Conservation (phyloP, 2,888 invertebrate species). For the Netelia virgata region DNA sequence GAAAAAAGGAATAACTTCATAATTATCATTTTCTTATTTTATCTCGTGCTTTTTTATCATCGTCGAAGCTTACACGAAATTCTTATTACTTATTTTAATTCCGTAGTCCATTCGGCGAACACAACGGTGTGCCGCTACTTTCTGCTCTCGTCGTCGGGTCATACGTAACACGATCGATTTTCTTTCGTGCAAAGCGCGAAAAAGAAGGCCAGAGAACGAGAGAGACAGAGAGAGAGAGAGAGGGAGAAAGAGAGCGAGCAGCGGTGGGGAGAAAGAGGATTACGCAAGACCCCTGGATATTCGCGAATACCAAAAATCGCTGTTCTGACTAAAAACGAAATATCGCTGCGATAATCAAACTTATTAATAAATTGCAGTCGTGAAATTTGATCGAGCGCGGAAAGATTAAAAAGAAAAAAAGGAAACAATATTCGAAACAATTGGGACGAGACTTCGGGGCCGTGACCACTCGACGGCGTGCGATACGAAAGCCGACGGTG, state of each 20-base stretch:
- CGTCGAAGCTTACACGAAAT: too few species aligned
- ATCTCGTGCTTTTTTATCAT: background rate
- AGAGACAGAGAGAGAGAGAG: background rate
- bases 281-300: slow-evolving; percentile 15
- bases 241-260: background rate
- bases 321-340: background rate
- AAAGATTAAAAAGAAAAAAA: background rate
- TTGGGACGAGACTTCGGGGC: background rate
- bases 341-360: background rate
- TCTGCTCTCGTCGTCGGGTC: background rate
- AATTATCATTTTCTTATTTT: background rate
- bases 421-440: background rate
- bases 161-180: slow-evolving; percentile 51
- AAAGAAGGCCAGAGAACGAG: slow-evolving; percentile 32
- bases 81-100: background rate
- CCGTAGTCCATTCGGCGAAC: background rate
- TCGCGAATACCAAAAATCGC: background rate
- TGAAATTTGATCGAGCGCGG: background rate
- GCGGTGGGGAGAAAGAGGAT: slow-evolving; percentile 9
- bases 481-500: slow-evolving; percentile 2
- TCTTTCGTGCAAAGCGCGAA: slow-evolving; percentile 47
- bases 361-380: background rate
- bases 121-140: background rate
- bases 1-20: background rate
- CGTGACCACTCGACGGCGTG: slow-evolving; percentile 26